Evolutionary conservation across 2,113 vertebrate species (phyloP).

Genomic region (Ranitomeya imitator): DNA sequence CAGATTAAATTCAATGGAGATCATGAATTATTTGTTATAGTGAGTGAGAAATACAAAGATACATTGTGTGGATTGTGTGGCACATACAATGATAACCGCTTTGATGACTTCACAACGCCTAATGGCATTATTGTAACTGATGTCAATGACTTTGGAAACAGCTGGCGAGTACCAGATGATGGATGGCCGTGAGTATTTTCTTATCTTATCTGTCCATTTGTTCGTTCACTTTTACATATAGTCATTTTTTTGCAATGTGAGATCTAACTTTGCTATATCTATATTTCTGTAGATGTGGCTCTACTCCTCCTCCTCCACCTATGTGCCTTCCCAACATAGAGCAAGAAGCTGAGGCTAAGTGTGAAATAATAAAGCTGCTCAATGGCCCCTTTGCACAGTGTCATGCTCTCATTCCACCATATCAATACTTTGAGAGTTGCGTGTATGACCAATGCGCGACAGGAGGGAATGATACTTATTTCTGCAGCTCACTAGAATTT

Average conservation of each 20-base stretch:
- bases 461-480: constrained; percentile 60
- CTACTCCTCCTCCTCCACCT: constrained; percentile 60
- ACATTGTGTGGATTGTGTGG: constrained; percentile 83
- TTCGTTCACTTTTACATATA: too few relatives aligned
- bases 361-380: constrained; percentile 62
- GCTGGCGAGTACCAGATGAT: constrained; percentile 80
- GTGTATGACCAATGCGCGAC: constrained; percentile 74
- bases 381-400: constrained; percentile 74
- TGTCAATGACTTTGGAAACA: constrained; percentile 81
- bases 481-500: constrained; percentile 72
- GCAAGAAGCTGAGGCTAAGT: constrained; percentile 65
- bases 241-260: background rate
- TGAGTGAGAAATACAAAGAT: constrained; percentile 72
- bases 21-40: constrained; percentile 72
- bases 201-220: background rate
- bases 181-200: constrained; percentile 44
- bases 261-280: background rate
- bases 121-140: constrained; percentile 69
- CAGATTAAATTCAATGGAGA: constrained; percentile 70
- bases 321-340: constrained; percentile 63
- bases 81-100: constrained; percentile 78
- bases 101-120: constrained; percentile 82
- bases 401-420: constrained; percentile 64
- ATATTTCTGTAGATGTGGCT: constrained; percentile 65
- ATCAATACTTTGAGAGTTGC: constrained; percentile 76